A percentile compares a stretch with the other conserved stretches of the same genome.
Conservation (phyloP, 2,797 vertebrate genomes). For the Poeciliopsis infans region DNA sequence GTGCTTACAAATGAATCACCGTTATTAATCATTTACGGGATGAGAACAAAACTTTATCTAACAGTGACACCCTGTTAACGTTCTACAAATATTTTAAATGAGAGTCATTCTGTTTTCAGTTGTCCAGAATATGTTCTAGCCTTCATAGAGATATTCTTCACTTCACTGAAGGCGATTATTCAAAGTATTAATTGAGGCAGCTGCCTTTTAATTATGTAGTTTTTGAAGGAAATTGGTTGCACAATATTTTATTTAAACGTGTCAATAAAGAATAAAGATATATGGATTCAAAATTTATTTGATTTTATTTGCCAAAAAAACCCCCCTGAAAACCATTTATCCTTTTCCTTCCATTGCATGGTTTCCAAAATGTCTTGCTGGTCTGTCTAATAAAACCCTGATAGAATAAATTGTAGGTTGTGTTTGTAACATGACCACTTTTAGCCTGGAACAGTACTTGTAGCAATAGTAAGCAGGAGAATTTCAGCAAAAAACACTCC, state of each 20-base stretch:
- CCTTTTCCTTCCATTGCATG: not conserved
- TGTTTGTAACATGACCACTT: not conserved
- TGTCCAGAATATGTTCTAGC: not conserved
- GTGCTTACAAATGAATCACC: not conserved
- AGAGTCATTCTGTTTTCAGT: not conserved
- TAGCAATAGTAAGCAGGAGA: not conserved
- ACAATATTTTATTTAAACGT: not conserved
- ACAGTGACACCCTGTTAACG: not conserved
- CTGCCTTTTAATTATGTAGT: not conserved
- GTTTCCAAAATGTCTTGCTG: not conserved
- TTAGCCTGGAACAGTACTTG: not conserved
- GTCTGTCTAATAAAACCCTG: not conserved
- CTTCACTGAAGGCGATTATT: not conserved
- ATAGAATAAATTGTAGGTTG: not conserved
- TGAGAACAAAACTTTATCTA: not conserved
- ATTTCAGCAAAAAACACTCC: not conserved
- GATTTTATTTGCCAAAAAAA: not conserved
- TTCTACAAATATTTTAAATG: not conserved
- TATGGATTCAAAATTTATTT: not conserved
- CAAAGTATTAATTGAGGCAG: not conserved
- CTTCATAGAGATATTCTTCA: not conserved
- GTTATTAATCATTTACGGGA: slow-evolving; percentile 23
- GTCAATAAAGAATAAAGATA: not conserved
- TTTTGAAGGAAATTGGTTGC: not conserved
- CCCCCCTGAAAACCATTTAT: not conserved